These are phyloP conservation scores for Ecliptopera silaceata DNA, from an alignment of 2,888 invertebrate species.

Conservation along the genomic window DNA sequence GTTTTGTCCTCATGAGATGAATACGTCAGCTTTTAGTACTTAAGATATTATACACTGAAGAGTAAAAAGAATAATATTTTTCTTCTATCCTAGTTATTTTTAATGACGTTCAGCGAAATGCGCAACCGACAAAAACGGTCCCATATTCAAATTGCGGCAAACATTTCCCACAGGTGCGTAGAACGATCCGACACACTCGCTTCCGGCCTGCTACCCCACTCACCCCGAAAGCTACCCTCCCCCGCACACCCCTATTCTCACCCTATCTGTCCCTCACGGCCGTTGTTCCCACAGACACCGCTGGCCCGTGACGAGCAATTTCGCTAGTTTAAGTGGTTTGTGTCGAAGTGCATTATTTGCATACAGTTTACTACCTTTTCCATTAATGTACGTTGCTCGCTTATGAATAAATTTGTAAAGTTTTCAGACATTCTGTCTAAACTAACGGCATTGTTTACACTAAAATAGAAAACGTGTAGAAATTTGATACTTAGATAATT, in stretches of 20 bases:
- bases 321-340: slow-evolving; percentile 60
- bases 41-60: too few relatives aligned
- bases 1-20: slow-evolving; percentile 28
- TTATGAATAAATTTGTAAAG: neutral
- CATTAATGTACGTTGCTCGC: slow-evolving; percentile 8
- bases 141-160: slow-evolving; percentile 63
- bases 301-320: slow-evolving; percentile 67
- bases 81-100: too few relatives aligned
- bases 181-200: slow-evolving; percentile 71
- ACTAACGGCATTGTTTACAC: too few relatives aligned
- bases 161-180: slow-evolving; percentile 77
- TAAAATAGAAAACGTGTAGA: too few relatives aligned
- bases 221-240: slow-evolving; percentile 49
- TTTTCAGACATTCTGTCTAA: neutral
- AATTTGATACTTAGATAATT: too few relatives aligned
- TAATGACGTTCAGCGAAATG: neutral
- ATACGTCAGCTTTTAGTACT: slow-evolving; percentile 22
- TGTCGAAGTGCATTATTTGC: slow-evolving; percentile 47
- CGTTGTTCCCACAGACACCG: slow-evolving; percentile 73
- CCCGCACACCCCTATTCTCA: slow-evolving; percentile 44
- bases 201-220: slow-evolving; percentile 76
- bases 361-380: slow-evolving; percentile 28
- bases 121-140: slow-evolving; percentile 25
- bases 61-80: too few relatives aligned
- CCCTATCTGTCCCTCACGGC: slow-evolving; percentile 43